Base-by-base conservation (phyloP, 2,888 invertebrate genomes). In the Cheilosia vernalis region DNA sequence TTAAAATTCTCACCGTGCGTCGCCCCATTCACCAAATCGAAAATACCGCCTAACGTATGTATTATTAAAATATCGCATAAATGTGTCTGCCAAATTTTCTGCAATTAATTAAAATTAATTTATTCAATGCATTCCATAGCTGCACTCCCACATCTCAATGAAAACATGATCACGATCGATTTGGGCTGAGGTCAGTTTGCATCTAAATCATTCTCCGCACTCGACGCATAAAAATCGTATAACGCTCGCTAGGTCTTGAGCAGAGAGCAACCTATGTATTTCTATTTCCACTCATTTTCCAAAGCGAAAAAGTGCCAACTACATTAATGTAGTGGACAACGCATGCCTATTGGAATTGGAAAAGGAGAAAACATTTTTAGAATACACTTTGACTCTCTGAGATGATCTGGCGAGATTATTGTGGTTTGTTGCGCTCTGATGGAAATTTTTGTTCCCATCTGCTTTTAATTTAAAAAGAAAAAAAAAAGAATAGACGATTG, bases 171-270 rank as follows among this genome's bases (percentile, higher is more conserved):
- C 27, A 17, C 53, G 49, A 30, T 67, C 37, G 37, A 49, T 40
- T n/a, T 47, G 4, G 15, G 15, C 37, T 9, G 44, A 61, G 61
- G 55, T 42, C 64, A 72, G 5, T 21, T 49, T 5, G 19, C 42
- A 64, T 72, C 64, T 76, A 58, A 76, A 76, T 76, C 76, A 66
- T 70, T 60, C 64, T 44, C 17, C 58, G 70, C 61, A 81, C 63
- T 66, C 19, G 47, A 5, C 4, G 9, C 19, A 53, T 42, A 19
- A 47, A 30, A 37, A 63, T 49, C 80, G n/a, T n/a, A n/a, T n/a
- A n/a, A 49, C 56, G 15, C 17, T 19, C 19, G 33, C 30, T 49
- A 10, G 58, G 9, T 56, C 27, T 37, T 27, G 30, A n/a, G 27
- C 27, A 49, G 7, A 9, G 13, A 5, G 61, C 44, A 69, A 37